Base-by-base conservation (phyloP, 2,888 invertebrate genomes). In the Phalera bucephala region DNA sequence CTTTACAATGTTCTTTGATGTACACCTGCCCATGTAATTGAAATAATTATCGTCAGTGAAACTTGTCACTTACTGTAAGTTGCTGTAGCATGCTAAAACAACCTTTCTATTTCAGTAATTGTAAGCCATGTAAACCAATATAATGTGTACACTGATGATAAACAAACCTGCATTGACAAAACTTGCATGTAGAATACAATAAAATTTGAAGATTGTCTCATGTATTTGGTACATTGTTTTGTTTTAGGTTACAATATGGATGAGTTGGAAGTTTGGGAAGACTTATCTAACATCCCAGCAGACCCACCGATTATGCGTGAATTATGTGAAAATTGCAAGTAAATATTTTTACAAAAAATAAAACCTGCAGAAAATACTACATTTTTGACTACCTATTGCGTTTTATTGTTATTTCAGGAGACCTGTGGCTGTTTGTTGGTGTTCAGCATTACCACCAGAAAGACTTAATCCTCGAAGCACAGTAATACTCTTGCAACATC, bases 391-490 rank as follows among this genome's bases (percentile, higher is more conserved):
- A 13, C 33, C n/a, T 15, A 23, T 17, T 6, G 4, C 5, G n/a
- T n/a, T n/a, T n/a, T n/a, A n/a, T 10, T 33, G 17, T 22, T 17
- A 23, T 76, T 88, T 47, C 69, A 97, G 97, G 51, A 92, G 97
- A 50, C 98, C 98, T 2, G 75, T 86, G 17, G 92, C 91, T 26
- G 97, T 97, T n/a, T 98, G 98, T 73, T 98, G 97, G 96, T 98
- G 97, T 79, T 90, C 92, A 21, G 95, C 94, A 26, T 83, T 98
- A 44, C 97, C 97, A 4, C 83, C 92, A 33, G 91, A 92, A 34
- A 94, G 92, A 27, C 68, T 97, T 15, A 76, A 80, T 36, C 94
- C 96, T 8, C 85, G 88, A 34, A 95, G 95, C 40, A 92, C 91
- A 59, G 91, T 98, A 29, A 93, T 97, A 51, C 91, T 98, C 40